Conservation (phyloP, 1,140 invertebrate genomes). For the Pemphigus obesinymphae region DNA sequence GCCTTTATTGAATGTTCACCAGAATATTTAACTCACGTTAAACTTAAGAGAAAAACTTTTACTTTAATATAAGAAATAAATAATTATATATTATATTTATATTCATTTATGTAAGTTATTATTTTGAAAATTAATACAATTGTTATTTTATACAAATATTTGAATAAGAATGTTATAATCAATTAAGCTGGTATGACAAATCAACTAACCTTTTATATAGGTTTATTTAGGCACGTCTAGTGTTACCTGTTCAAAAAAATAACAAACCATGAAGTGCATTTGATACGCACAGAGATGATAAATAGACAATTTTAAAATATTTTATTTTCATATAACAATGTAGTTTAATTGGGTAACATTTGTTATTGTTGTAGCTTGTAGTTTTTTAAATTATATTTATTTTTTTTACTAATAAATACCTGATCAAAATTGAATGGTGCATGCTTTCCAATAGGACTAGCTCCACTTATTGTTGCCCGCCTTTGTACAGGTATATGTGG, state of each 20-base stretch:
- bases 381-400: background rate
- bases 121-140: background rate
- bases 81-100: background rate
- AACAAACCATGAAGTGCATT: slow-evolving; percentile 19
- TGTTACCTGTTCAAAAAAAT: slow-evolving; percentile 39
- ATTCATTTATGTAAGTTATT: background rate
- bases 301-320: background rate
- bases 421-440: slow-evolving; percentile 64
- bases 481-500: slow-evolving; percentile 69
- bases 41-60: background rate
- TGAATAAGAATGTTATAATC: background rate
- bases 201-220: slow-evolving; percentile 18
- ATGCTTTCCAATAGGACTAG: slow-evolving; percentile 64
- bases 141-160: background rate
- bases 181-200: slow-evolving; percentile 16
- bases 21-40: background rate
- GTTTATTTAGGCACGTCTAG: slow-evolving; percentile 38
- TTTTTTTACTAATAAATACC: slow-evolving; percentile 50
- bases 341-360: background rate
- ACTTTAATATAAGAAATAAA: background rate
- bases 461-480: slow-evolving; percentile 81
- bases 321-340: background rate
- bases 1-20: slow-evolving; percentile 12
- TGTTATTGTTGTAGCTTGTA: background rate
- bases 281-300: background rate